phyloP scores from a whole-genome alignment of 53 echinoderm and acorn worm genomes.

The Henricia sp. region DNA sequence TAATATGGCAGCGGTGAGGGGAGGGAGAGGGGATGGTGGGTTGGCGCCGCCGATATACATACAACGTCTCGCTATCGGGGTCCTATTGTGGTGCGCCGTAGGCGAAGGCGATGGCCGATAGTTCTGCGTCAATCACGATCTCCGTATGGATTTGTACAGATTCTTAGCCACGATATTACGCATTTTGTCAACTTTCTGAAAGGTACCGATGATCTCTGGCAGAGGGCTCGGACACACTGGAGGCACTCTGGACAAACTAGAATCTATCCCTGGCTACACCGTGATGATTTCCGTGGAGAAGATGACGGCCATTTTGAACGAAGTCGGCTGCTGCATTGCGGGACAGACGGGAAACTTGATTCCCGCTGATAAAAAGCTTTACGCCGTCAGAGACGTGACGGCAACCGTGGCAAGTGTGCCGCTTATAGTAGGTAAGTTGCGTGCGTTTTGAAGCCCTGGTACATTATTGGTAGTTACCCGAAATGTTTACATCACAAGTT shows the following conservation, averaged over 20 bases:
- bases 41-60: too few relatives aligned
- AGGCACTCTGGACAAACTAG: conserved; percentile 88
- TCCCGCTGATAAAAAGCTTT: conserved; percentile 83
- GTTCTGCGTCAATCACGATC: too few relatives aligned
- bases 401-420: conserved; percentile 65
- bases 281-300: conserved; percentile 42
- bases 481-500: too few relatives aligned
- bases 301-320: conserved; percentile 63
- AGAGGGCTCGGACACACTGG: conserved; percentile 87
- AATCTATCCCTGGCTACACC: conserved; percentile 77
- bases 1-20: too few relatives aligned
- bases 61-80: too few relatives aligned
- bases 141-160: too few relatives aligned
- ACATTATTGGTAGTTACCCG: background rate
- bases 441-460: too few relatives aligned
- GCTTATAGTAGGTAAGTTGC: conserved; percentile 73
- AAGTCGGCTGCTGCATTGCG: conserved; percentile 83
- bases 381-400: conserved; percentile 81
- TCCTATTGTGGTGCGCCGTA: too few relatives aligned
- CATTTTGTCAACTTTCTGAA: too few relatives aligned
- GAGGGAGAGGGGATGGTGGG: too few relatives aligned
- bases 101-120: too few relatives aligned
- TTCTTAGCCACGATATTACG: too few relatives aligned
- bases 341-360: conserved; percentile 80
- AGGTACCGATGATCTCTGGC: conserved; percentile 95